Percentiles rank a stretch among this genome's conserved stretches.
Conservation (phyloP, 2,888 invertebrate species). For the Drosophila anceps region DNA sequence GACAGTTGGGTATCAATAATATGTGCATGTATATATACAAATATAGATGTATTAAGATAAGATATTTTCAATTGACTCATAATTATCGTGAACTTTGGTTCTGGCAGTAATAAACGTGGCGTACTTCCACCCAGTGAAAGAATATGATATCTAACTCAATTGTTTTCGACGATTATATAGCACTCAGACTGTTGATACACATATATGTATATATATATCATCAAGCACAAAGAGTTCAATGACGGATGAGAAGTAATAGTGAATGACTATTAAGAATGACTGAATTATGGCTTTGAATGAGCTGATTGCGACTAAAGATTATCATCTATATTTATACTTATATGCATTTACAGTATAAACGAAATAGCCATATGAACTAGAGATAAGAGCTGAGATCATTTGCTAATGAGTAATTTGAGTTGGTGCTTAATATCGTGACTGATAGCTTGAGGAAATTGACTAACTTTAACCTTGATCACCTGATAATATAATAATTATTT, state of each 20-base stretch:
- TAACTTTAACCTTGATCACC: constrained; percentile 10
- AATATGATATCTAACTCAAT: constrained; percentile 5
- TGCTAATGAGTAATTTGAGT: constrained; percentile 12
- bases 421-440: background rate
- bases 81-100: constrained; percentile 38
- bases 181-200: constrained; percentile 11
- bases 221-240: constrained; percentile 38
- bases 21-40: too few species aligned
- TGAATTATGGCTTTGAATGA: constrained; percentile 38
- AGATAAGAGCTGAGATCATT: constrained; percentile 22
- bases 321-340: constrained; percentile 11
- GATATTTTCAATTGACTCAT: constrained; percentile 36
- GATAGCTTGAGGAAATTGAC: background rate
- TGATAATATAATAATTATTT: constrained; percentile 13
- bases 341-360: constrained; percentile 2
- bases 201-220: background rate
- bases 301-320: constrained; percentile 14
- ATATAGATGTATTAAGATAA: constrained; percentile 28
- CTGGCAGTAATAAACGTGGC: constrained; percentile 6
- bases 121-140: background rate
- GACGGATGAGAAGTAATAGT: constrained; percentile 20
- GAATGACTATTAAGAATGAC: constrained; percentile 6
- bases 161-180: constrained; percentile 14
- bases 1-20: constrained; percentile 21
- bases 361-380: constrained; percentile 9